Evolutionary conservation across 2,888 invertebrate genomes (phyloP).

Genomic region (Heliothis peltigera): DNA sequence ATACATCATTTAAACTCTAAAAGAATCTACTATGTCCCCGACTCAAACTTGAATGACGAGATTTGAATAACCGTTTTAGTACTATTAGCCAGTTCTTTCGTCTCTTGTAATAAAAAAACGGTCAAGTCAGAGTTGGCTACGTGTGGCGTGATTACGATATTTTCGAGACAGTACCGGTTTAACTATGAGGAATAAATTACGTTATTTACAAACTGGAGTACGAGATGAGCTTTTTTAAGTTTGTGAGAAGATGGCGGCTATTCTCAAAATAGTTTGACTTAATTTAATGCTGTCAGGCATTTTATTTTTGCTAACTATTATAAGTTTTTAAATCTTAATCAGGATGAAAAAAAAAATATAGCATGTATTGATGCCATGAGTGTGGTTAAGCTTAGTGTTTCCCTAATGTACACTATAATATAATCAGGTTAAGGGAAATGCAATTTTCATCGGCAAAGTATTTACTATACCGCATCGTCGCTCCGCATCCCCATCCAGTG

Average conservation of each 20-base stretch:
- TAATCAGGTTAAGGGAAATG: conserved; percentile 18
- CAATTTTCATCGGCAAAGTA: conserved; percentile 42
- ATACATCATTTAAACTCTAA: conserved; percentile 39
- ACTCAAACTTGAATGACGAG: conserved; percentile 55
- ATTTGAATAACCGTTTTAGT: conserved; percentile 56
- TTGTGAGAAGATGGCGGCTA: conserved; percentile 1
- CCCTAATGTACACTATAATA: conserved; percentile 17
- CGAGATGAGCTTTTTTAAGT: conserved; percentile 24
- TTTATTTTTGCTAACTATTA: neutral
- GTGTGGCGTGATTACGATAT: conserved; percentile 43
- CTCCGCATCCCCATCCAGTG: conserved; percentile 35
- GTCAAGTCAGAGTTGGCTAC: conserved; percentile 43
- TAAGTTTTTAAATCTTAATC: neutral
- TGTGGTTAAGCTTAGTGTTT: conserved; percentile 7
- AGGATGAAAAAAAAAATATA: conserved; percentile 8
- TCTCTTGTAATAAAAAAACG: conserved; percentile 50
- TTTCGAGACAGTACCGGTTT: conserved; percentile 51
- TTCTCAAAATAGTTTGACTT: neutral
- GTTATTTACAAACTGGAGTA: conserved; percentile 40
- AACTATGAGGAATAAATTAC: conserved; percentile 46
- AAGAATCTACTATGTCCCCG: conserved; percentile 30
- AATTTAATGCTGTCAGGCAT: neutral
- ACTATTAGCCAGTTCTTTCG: conserved; percentile 49
- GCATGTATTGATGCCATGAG: conserved; percentile 4
- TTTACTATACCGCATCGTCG: conserved; percentile 34